phyloP scores from a whole-genome alignment of 2,113 vertebrate species.

The Clarias gariepinus region DNA sequence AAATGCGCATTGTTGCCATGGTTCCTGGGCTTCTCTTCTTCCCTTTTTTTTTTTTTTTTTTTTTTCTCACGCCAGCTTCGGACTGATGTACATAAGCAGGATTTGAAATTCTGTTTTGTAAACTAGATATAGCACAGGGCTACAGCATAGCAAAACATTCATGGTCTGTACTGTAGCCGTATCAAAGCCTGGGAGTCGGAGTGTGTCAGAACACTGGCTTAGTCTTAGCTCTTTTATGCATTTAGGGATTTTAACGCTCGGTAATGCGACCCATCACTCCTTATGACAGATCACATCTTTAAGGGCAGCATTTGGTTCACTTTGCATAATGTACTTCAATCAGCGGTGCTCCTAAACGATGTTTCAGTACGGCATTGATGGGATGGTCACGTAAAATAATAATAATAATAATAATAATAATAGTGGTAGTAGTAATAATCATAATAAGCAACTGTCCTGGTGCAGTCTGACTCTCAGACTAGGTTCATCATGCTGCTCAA shows the following conservation, averaged over 20 bases:
- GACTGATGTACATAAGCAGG: constrained; percentile 40
- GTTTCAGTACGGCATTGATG: not conserved
- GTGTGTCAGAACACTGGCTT: not conserved
- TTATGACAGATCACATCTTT: not conserved
- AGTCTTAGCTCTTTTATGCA: not conserved
- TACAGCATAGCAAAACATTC: constrained; percentile 33
- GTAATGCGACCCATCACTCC: not conserved
- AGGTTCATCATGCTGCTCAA: constrained; percentile 43
- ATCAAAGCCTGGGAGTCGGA: constrained; percentile 5
- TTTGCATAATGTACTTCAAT: not conserved
- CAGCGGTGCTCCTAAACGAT: not conserved
- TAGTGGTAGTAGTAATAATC: not conserved
- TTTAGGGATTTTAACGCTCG: not conserved
- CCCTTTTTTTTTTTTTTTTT: constrained; percentile 4
- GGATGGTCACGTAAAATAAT: not conserved
- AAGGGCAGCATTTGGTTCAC: not conserved
- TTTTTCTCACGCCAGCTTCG: constrained; percentile 16
- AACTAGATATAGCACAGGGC: constrained; percentile 27
- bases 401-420: not conserved
- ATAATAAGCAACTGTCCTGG: not conserved
- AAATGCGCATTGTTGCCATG: constrained; percentile 69
- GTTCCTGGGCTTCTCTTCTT: constrained; percentile 51
- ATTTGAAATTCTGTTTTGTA: constrained; percentile 42
- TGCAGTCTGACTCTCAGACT: constrained; percentile 13
- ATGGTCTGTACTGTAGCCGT: constrained; percentile 45